Conservation (phyloP, 53 echinoderm and acorn worm genomes). For the Henricia sp. region DNA sequence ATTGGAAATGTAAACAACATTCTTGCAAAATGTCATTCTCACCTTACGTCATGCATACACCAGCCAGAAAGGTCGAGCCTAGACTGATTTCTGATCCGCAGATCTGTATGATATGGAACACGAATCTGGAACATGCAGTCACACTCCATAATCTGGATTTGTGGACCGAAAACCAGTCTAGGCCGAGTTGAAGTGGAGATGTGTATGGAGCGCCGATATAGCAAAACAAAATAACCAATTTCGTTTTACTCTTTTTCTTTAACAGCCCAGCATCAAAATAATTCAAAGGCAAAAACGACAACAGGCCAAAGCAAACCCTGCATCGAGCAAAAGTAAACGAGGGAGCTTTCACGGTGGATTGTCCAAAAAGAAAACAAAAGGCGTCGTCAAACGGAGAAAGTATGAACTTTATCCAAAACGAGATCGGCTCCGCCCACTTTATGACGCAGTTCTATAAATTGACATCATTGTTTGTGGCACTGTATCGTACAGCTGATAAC, state of each 20-base stretch:
- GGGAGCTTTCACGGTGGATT: constrained; percentile 33
- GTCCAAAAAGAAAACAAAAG: constrained; percentile 35
- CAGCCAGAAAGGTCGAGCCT: too few relatives aligned
- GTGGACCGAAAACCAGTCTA: background rate
- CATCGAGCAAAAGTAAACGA: background rate
- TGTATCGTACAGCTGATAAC: background rate
- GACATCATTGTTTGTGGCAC: too few relatives aligned
- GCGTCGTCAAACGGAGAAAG: constrained; percentile 42
- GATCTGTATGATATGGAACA: too few relatives aligned
- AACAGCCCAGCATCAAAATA: constrained; percentile 5
- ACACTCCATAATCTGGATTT: background rate
- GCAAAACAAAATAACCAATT: background rate
- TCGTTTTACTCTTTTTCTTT: background rate
- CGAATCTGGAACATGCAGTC: too few relatives aligned
- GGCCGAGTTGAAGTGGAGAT: background rate
- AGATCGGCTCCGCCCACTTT: too few relatives aligned
- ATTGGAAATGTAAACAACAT: too few relatives aligned
- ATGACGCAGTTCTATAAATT: too few relatives aligned
- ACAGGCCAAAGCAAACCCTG: constrained; percentile 20
- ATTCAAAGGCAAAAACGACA: constrained; percentile 26
- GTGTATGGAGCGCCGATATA: constrained; percentile 4
- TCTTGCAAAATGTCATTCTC: too few relatives aligned
- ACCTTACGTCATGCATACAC: too few relatives aligned
- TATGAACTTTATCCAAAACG: too few relatives aligned
- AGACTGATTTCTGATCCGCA: too few relatives aligned